Evolutionary conservation across 2,888 invertebrate genomes (phyloP), one percentile per base, ranked within the genome.

Genomic region (Microctonus hyperodae): DNA sequence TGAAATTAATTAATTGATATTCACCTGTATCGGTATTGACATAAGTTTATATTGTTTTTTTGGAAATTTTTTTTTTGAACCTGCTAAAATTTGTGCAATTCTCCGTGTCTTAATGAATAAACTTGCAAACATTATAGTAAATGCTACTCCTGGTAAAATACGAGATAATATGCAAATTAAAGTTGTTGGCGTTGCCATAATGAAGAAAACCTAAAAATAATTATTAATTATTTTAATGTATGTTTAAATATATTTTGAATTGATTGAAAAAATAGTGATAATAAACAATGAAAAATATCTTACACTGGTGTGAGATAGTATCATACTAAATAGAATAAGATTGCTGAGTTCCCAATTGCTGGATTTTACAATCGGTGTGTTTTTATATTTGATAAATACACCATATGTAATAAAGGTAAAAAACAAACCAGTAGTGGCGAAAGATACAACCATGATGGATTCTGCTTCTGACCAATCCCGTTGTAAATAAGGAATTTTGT

Each of bases 281-380:
- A 16, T 16, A n/a, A n/a, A n/a, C 44, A 16, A 44, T 16, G 44
- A 25, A 13, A 4, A n/a, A 13, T 51, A 56, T 72, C 75, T 74
- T 69, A 79, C 80, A 56, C 79, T 77, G 13, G 77, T 68, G 57
- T 80, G 79, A 23, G 79, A 77, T 22, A 78, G 66, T 28, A 74
- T 75, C 79, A 84, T 83, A 37, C 90, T 90, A 23, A 85, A 86
- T 71, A 93, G 86, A 72, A 93, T 91, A 72, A 92, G 87, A 81
- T 92, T 92, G 77, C 90, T 90, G 53, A 90, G 84, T 78, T 89
- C 89, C 65, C 88, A 85, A 5, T 89, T 89, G 53, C 89, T 89
- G 2, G 89, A 88, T 84, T 92, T 92, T 44, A 94, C 93, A 5
- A 93, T 91, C 1, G 93, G 92, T 0, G 93, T 94, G 81, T 90